Evolutionary conservation across 2,113 vertebrate genomes (phyloP).

Genomic region (Bujurquina vittata): DNA sequence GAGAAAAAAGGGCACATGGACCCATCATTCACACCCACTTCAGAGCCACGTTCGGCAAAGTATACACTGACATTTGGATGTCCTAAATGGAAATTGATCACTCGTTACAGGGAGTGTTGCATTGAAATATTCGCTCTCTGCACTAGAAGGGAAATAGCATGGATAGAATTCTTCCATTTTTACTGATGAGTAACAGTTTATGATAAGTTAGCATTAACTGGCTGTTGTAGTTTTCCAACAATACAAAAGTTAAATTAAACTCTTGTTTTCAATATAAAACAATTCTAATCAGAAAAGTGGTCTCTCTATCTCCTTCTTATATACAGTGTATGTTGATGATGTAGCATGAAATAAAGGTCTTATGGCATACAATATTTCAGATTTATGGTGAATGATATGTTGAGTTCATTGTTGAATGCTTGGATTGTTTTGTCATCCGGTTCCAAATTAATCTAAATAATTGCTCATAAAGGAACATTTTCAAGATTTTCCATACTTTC

Average conservation of each 20-base stretch:
- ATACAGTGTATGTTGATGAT: not conserved
- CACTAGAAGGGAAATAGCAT: not conserved
- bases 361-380: not conserved
- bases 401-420: not conserved
- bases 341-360: not conserved
- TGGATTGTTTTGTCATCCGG: not conserved
- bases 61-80: conserved; percentile 15
- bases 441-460: not conserved
- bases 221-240: not conserved
- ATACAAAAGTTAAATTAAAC: not conserved
- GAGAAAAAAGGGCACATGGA: conserved; percentile 4
- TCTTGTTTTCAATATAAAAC: not conserved
- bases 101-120: not conserved
- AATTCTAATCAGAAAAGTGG: not conserved
- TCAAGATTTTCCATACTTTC: not conserved
- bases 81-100: not conserved
- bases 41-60: conserved; percentile 19
- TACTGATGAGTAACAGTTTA: not conserved
- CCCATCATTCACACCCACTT: conserved; percentile 24
- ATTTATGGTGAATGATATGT: not conserved
- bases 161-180: not conserved
- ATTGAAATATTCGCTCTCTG: not conserved
- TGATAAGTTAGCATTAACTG: not conserved
- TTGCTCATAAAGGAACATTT: not conserved
- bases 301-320: not conserved